Conservation (phyloP, 2,888 invertebrate genomes). For the Protodeltote pygarga region DNA sequence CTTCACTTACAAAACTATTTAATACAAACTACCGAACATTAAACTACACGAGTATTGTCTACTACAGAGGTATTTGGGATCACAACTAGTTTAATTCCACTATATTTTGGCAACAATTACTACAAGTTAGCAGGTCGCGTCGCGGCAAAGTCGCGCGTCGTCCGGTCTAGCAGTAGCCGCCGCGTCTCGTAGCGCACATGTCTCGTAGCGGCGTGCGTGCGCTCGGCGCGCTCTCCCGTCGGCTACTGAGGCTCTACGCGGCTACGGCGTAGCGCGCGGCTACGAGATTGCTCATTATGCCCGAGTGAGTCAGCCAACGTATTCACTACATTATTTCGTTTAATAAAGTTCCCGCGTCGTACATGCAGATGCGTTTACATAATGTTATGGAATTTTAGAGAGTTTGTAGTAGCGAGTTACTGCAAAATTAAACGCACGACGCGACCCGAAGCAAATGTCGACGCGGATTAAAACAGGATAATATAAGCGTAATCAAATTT, state of each 20-base stretch:
- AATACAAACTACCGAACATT: slow-evolving; percentile 26
- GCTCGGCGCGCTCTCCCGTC: slow-evolving; percentile 45
- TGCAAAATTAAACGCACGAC: slow-evolving; percentile 43
- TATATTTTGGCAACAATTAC: slow-evolving; percentile 15
- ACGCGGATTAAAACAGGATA: slow-evolving; percentile 47
- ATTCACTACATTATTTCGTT: slow-evolving; percentile 72
- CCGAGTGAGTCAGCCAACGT: slow-evolving; percentile 57
- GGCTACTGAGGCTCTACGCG: slow-evolving; percentile 48
- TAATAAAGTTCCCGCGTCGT: slow-evolving; percentile 66
- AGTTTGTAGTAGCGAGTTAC: slow-evolving; percentile 13
- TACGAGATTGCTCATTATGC: slow-evolving; percentile 70
- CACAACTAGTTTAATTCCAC: slow-evolving; percentile 30
- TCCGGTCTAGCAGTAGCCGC: background rate
- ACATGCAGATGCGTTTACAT: slow-evolving; percentile 67
- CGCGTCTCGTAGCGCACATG: slow-evolving; percentile 25
- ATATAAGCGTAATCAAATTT: slow-evolving; percentile 47
- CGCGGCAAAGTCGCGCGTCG: slow-evolving; percentile 1
- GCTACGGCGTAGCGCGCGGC: slow-evolving; percentile 49
- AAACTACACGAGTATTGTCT: slow-evolving; percentile 44
- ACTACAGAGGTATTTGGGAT: slow-evolving; percentile 40
- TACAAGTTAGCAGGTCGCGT: background rate
- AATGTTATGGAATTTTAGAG: slow-evolving; percentile 57
- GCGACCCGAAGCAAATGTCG: slow-evolving; percentile 24
- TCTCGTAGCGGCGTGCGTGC: slow-evolving; percentile 44
- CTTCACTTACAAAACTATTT: slow-evolving; percentile 49